Conservation (phyloP, 1,140 invertebrate species). For the Sinonovacula constricta region DNA sequence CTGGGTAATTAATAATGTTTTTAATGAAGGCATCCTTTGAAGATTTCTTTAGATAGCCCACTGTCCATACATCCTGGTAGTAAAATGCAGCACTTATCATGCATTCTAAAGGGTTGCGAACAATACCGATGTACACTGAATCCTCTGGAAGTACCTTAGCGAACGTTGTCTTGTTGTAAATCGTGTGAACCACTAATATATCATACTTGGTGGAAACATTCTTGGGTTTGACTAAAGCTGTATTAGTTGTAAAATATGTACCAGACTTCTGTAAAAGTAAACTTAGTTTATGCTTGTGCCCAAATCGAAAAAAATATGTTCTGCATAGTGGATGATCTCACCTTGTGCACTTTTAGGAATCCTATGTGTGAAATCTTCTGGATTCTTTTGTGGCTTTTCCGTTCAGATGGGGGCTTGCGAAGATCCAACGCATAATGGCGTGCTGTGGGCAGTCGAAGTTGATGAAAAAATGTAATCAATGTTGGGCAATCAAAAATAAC, state of each 20-base stretch:
- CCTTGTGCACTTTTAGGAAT: constrained; percentile 59
- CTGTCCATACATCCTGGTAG: constrained; percentile 46
- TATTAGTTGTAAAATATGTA: constrained; percentile 41
- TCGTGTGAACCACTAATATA: constrained; percentile 39
- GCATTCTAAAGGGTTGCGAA: constrained; percentile 43
- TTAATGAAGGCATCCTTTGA: constrained; percentile 28
- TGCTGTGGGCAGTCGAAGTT: too few relatives aligned
- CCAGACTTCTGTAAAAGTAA: constrained; percentile 5
- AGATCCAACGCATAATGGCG: too few relatives aligned
- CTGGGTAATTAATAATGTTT: constrained; percentile 44
- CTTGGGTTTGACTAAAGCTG: not conserved
- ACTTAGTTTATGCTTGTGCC: constrained; percentile 33
- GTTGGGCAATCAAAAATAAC: too few relatives aligned
- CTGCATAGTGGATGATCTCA: constrained; percentile 46
- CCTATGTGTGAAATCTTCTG: too few relatives aligned
- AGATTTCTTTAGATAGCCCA: constrained; percentile 3
- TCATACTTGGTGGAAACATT: constrained; percentile 44
- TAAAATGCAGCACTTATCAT: constrained; percentile 55
- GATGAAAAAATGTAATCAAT: too few relatives aligned
- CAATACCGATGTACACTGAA: constrained; percentile 36
- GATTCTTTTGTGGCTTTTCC: too few relatives aligned
- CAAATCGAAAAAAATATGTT: constrained; percentile 56
- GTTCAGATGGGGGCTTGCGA: too few relatives aligned
- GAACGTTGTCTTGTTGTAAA: constrained; percentile 34
- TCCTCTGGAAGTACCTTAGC: constrained; percentile 30